Base-by-base conservation (phyloP, 2,797 vertebrate genomes). In the Sternotherus odoratus region DNA sequence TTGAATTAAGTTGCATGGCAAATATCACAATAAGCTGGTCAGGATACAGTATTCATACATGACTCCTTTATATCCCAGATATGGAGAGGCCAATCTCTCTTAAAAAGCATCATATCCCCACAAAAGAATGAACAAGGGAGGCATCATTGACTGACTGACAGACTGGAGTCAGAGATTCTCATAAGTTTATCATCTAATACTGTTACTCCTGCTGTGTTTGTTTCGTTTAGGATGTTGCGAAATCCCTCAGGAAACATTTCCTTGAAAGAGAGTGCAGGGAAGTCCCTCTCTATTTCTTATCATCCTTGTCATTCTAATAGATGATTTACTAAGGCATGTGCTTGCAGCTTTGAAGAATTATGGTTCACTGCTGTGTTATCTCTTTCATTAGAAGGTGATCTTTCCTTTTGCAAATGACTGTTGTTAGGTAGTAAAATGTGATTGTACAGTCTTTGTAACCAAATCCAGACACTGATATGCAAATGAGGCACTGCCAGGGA, bases 221-320 rank as follows among this genome's bases (percentile, higher is more conserved):
- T 86, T 87, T 92, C 12, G 8, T 91, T 92, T 86, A 48, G 79
- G 53, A 46, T 48, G 77, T 77, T 26, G 74, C n/a, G 56, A 24
- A 92, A 93, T 89, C 94, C 77, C 87, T 78, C 82, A 79, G 78
- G 66, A 94, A 72, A 49, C 21, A 1, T 75, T 96, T 95, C 30
- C 81, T 1, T 1, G 81, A 85, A 39, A 46, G 43, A 48, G 3
- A 48, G 24, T 5, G 54, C 13, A 49, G 53, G 49, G 33, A 86
- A 75, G 3, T 21, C 36, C 1, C 0, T 60, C 53, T 89, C 50
- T 85, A 28, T 75, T 96, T 90, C 83, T 96, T 50, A 23, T 94
- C 24, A 43, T 82, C 81, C 13, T 49, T 78, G 87, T 86, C 21
- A 15, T 88, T 92, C 50, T 74, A 1, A 16, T 10, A 89, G 91